These are phyloP conservation scores for Dolichomitus sp. DNA, from an alignment of 2,888 invertebrate species.

Conservation along the genomic window DNA sequence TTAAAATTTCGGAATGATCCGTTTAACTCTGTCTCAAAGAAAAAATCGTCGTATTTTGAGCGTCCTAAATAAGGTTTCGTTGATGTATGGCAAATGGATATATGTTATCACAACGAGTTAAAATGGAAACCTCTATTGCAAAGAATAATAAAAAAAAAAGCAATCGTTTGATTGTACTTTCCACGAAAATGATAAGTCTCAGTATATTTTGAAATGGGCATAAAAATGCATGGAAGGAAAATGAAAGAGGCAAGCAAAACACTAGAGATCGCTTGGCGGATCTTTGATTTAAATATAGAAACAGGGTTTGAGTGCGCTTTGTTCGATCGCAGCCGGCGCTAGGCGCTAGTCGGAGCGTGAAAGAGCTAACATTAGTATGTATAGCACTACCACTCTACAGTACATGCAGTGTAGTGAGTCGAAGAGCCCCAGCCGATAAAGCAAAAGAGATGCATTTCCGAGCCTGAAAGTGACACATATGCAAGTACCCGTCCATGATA, in stretches of 20 bases:
- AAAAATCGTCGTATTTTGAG: too few species aligned
- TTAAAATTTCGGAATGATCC: too few species aligned
- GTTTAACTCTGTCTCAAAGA: too few species aligned
- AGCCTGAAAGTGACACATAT: constrained; percentile 66
- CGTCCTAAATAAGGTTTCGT: too few species aligned
- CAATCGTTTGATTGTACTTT: neutral
- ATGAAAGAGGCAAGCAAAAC: constrained; percentile 51
- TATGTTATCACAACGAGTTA: neutral
- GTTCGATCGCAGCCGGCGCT: constrained; percentile 73
- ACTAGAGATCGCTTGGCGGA: constrained; percentile 59
- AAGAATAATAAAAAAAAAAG: neutral
- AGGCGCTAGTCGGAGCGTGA: constrained; percentile 48
- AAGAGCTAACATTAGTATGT: constrained; percentile 58
- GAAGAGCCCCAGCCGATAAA: constrained; percentile 59
- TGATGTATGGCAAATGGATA: neutral
- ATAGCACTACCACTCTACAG: constrained; percentile 46
- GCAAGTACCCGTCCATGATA: constrained; percentile 24
- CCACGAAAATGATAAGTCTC: constrained; percentile 12
- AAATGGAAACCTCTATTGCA: neutral
- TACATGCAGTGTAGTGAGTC: constrained; percentile 55
- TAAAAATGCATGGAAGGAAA: constrained; percentile 59
- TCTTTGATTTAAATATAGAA: constrained; percentile 79
- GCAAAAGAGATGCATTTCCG: constrained; percentile 52
- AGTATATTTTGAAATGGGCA: constrained; percentile 32
- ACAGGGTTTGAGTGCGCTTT: constrained; percentile 76